Evolutionary conservation across 2,797 vertebrate genomes (phyloP).

Genomic region (Perdix hodgsoniae): DNA sequence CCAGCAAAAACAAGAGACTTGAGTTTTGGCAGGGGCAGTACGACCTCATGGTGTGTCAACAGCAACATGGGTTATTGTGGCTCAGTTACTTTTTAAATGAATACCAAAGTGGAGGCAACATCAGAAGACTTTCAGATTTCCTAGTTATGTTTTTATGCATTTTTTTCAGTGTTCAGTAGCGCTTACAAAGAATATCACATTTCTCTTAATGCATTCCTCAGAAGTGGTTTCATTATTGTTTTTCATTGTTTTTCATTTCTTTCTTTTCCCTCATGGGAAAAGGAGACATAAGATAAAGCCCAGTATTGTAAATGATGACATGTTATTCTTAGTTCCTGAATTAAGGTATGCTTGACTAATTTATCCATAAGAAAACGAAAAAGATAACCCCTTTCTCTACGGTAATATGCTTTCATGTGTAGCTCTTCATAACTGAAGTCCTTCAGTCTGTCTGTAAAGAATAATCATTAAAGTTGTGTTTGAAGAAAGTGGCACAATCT

Average conservation of each 20-base stretch:
- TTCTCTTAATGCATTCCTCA: not conserved
- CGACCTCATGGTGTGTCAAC: not conserved
- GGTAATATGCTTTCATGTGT: not conserved
- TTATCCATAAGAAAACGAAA: conserved; percentile 12
- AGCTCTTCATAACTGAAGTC: not conserved
- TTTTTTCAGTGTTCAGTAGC: not conserved
- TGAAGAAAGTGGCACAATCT: not conserved
- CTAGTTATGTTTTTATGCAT: not conserved
- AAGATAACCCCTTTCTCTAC: not conserved
- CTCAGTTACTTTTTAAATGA: not conserved
- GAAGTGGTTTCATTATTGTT: not conserved
- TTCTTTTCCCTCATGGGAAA: not conserved
- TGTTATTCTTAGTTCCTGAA: not conserved
- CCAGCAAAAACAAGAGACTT: not conserved
- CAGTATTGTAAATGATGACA: not conserved
- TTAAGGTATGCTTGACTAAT: not conserved
- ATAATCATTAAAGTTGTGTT: not conserved
- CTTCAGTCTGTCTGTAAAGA: not conserved
- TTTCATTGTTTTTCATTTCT: not conserved
- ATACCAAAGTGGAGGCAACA: not conserved
- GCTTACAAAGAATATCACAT: not conserved
- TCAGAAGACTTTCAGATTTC: not conserved
- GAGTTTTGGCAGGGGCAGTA: not conserved
- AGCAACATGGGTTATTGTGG: not conserved
- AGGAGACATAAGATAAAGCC: not conserved